Conservation (phyloP, 2,113 vertebrate species). For the Mohoua ochrocephala region DNA sequence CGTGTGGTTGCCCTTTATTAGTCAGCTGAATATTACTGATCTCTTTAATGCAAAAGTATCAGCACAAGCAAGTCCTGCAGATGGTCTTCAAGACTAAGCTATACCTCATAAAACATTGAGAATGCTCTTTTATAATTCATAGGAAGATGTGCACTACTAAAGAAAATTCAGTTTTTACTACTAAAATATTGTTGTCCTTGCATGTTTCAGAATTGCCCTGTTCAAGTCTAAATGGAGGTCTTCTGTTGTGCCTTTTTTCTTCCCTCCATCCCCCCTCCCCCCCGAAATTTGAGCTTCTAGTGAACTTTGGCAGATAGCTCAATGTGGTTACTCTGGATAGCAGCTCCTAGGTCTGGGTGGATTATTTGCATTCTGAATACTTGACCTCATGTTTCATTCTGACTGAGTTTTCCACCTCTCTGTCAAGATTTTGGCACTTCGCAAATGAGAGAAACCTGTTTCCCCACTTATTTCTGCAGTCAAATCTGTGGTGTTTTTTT, state of each 20-base stretch:
- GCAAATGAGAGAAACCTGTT: background rate
- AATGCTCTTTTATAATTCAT: constrained; percentile 1
- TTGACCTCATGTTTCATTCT: background rate
- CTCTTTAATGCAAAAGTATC: background rate
- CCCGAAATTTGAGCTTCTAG: background rate
- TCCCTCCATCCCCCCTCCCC: no score
- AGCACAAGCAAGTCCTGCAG: background rate
- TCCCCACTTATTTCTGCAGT: background rate
- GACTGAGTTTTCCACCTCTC: background rate
- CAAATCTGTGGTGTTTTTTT: background rate
- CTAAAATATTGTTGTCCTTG: background rate
- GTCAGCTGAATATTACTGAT: background rate
- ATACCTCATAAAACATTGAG: constrained; percentile 10
- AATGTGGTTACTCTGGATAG: background rate
- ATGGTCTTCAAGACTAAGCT: background rate
- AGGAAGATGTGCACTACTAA: background rate
- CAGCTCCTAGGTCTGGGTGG: background rate
- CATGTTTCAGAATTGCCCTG: background rate
- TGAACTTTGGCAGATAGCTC: background rate
- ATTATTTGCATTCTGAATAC: constrained; percentile 36
- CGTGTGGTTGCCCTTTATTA: background rate
- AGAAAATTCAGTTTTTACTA: background rate
- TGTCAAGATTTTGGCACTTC: background rate
- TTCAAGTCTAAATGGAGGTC: background rate
- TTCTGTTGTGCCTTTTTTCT: background rate